These are phyloP conservation scores for Aphaenogaster ashmeadi DNA, from an alignment of 1,140 invertebrate species.

Conservation along the genomic window DNA sequence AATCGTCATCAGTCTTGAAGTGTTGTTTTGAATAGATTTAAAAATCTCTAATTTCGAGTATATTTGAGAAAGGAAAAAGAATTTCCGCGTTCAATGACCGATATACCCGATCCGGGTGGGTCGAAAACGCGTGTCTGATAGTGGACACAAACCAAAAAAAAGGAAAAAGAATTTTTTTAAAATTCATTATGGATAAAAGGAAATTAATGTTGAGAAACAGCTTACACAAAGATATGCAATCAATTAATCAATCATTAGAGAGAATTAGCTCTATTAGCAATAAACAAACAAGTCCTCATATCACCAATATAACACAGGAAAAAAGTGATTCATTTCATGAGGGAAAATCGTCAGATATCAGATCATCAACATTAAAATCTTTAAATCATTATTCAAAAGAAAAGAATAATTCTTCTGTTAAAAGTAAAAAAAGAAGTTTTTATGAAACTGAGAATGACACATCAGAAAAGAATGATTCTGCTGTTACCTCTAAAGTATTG, in stretches of 20 bases:
- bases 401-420: conserved; percentile 4
- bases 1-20: too few relatives aligned
- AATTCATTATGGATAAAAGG: conserved; percentile 69
- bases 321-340: conserved; percentile 9
- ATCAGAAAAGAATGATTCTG: conserved; percentile 8
- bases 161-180: neutral
- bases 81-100: too few relatives aligned
- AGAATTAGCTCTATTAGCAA: neutral
- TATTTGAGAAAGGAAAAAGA: too few relatives aligned
- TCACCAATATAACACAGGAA: neutral
- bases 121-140: too few relatives aligned
- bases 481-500: neutral
- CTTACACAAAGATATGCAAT: conserved; percentile 67
- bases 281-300: neutral
- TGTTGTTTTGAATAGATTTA: too few relatives aligned
- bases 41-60: too few relatives aligned
- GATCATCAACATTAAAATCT: neutral
- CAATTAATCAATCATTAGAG: conserved; percentile 54
- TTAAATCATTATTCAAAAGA: neutral
- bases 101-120: too few relatives aligned
- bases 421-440: conserved; percentile 1
- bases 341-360: neutral
- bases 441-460: conserved; percentile 20
- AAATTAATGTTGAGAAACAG: conserved; percentile 51
- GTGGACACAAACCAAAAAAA: neutral